Conservation (phyloP, 2,888 invertebrate genomes). For the Pseudococcus longispinus region DNA sequence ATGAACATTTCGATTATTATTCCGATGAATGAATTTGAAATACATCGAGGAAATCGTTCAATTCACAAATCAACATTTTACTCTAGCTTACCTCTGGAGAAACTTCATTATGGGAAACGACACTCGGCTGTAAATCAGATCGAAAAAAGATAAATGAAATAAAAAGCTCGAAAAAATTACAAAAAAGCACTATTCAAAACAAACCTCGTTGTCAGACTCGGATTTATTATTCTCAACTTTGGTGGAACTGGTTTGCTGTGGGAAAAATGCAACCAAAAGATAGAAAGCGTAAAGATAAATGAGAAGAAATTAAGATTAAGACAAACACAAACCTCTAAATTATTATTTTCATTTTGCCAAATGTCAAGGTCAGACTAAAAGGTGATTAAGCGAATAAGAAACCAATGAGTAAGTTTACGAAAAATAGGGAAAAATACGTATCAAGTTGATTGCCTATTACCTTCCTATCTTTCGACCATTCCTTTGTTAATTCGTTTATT, state of each 20-base stretch:
- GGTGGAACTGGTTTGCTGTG: not conserved
- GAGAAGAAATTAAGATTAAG: constrained; percentile 20
- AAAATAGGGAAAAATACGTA: not conserved
- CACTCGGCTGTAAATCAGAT: not conserved
- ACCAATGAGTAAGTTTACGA: not conserved
- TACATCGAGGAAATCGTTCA: not conserved
- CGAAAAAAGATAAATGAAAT: not conserved
- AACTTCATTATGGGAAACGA: not conserved
- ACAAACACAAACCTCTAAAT: constrained; percentile 49
- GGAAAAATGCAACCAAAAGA: not conserved
- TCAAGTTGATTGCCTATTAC: constrained; percentile 59
- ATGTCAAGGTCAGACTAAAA: constrained; percentile 54
- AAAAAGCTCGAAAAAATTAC: not conserved
- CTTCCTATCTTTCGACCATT: constrained; percentile 64
- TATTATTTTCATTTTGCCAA: constrained; percentile 48
- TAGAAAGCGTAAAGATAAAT: not conserved
- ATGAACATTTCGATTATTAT: not conserved
- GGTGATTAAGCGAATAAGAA: constrained; percentile 54
- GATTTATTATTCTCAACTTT: not conserved
- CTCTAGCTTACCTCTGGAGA: not conserved
- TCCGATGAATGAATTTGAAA: not conserved
- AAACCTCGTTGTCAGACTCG: not conserved
- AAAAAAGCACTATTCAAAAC: not conserved
- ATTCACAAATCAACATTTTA: not conserved
- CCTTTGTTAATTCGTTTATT: constrained; percentile 60